phyloP scores from a whole-genome alignment of 2,888 invertebrate species.

The Mellilla xanthometata region DNA sequence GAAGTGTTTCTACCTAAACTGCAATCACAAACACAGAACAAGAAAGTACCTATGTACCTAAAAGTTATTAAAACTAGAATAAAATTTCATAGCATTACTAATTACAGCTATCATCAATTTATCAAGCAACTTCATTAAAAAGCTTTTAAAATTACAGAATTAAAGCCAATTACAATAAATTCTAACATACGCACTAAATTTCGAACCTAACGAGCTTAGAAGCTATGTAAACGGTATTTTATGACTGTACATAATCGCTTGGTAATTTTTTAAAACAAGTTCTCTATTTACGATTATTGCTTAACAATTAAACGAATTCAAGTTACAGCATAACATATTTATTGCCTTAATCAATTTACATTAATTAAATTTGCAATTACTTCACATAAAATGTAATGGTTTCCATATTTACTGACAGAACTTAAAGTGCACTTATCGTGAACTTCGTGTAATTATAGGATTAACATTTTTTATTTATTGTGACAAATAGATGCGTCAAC shows the following conservation, averaged over 20 bases:
- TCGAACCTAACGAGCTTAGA: constrained; percentile 6
- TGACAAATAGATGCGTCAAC: too few relatives aligned
- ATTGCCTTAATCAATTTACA: constrained; percentile 18
- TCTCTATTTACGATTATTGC: constrained; percentile 17
- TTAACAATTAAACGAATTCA: constrained; percentile 20
- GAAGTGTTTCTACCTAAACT: too few relatives aligned
- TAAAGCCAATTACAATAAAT: constrained; percentile 7
- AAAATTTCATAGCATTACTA: neutral
- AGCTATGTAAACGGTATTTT: constrained; percentile 13
- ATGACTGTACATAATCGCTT: constrained; percentile 3
- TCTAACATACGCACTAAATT: constrained; percentile 3
- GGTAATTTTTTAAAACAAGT: constrained; percentile 13
- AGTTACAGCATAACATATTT: constrained; percentile 11
- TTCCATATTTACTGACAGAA: neutral
- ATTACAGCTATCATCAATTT: neutral
- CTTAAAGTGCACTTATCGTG: neutral
- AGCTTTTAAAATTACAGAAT: neutral
- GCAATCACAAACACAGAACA: too few relatives aligned
- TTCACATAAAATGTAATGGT: constrained; percentile 15
- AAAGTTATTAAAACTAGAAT: too few relatives aligned
- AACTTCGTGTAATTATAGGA: neutral
- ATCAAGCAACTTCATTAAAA: constrained; percentile 21
- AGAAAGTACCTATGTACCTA: too few relatives aligned
- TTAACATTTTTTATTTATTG: too few relatives aligned
- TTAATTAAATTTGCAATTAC: constrained; percentile 19